These are phyloP conservation scores for Parnassius smintheus DNA, from an alignment of 2,888 invertebrate genomes.

Conservation along the genomic window DNA sequence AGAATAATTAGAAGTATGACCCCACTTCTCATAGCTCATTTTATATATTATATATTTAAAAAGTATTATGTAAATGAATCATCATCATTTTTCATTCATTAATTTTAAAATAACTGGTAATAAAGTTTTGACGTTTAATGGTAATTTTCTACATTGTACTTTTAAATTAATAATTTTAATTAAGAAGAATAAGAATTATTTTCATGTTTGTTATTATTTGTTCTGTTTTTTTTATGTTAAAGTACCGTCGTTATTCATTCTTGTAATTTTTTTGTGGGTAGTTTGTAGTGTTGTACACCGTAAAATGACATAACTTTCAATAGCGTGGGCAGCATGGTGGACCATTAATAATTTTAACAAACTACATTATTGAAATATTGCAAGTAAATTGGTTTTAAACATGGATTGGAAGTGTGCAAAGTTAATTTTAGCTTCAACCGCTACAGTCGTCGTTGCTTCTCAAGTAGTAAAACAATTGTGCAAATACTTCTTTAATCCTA, in stretches of 20 bases:
- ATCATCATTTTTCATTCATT: too few species aligned
- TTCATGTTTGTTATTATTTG: too few species aligned
- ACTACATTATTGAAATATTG: conserved; percentile 37
- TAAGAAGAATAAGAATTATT: too few species aligned
- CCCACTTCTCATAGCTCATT: too few species aligned
- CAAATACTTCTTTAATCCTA: conserved; percentile 54
- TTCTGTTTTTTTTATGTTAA: too few species aligned
- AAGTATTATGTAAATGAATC: too few species aligned
- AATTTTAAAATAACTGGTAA: too few species aligned
- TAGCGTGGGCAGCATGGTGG: conserved; percentile 71
- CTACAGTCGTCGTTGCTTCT: conserved; percentile 64
- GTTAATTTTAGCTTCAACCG: conserved; percentile 66
- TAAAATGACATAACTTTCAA: conserved; percentile 30
- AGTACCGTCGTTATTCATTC: not conserved
- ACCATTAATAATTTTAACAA: conserved; percentile 36
- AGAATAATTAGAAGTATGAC: too few species aligned
- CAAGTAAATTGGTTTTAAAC: conserved; percentile 34
- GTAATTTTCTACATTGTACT: too few species aligned
- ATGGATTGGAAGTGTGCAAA: conserved; percentile 75
- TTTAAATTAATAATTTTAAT: too few species aligned
- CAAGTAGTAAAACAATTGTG: conserved; percentile 67
- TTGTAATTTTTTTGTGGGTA: conserved; percentile 4
- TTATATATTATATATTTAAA: too few species aligned
- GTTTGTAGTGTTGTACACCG: not conserved
- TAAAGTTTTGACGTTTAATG: too few species aligned